Evolutionary conservation across 2,888 invertebrate species (phyloP), one percentile per base, ranked within the genome.

Genomic region (Aporophyla nigra): DNA sequence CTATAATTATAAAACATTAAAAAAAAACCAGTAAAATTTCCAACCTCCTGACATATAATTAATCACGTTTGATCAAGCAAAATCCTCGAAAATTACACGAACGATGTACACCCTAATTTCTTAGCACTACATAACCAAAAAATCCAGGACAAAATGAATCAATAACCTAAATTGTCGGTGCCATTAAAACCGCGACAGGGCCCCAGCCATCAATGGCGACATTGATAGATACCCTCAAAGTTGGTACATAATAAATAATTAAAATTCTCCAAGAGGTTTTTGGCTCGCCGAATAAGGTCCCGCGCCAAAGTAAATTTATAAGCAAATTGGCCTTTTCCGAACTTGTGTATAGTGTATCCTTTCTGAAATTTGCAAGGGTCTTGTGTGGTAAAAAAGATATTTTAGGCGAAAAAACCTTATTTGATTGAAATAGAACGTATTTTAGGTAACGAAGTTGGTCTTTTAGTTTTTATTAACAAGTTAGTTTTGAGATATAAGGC

Each of bases 201-300:
- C 63, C 59, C 33, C 63, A 87, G 80, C 80, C 82, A 87, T 87
- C 85, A 84, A 81, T 79, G 67, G 63, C 86, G 91, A 92, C 92
- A 90, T 90, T 91, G 91, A 92, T 92, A 90, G 87, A 92, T 92
- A 87, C 82, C 76, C 86, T 77, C 77, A 74, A 90, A 88, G 86
- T 90, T 78, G 80, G 80, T 80, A 87, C 88, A 89, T 90, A 88
- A 89, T 91, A 92, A 92, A 92, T 93, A 92, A 93, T 93, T 93
- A 92, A 93, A 93, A 92, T 91, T 90, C 89, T 87, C 81, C 71
- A 77, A 87, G 80, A 76, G 82, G 67, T 88, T 91, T 83, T 88
- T 88, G 83, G 86, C 83, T 85, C 71, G 81, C 84, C 78, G 87
- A 82, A 88, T 89, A 91, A 90, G 87, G 86, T 86, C 82, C 76